Conservation (phyloP, 2,797 vertebrate genomes). For the Malacoctenus gilli region DNA sequence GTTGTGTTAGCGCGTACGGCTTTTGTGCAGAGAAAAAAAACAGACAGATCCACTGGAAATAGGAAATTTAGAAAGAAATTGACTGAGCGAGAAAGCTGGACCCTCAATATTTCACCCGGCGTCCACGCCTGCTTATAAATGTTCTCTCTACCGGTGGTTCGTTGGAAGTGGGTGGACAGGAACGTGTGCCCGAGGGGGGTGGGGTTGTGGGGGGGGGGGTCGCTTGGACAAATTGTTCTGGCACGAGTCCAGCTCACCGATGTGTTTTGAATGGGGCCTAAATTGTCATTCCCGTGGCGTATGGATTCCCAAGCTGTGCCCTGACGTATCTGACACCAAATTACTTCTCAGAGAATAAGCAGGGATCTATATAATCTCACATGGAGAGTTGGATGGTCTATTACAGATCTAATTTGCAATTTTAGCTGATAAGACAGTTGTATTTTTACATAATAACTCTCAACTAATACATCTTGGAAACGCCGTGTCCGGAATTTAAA, state of each 20-base stretch:
- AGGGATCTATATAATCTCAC: not conserved
- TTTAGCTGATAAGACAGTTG: slow-evolving; percentile 1
- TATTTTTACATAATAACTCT: not conserved
- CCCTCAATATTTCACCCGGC: too few relatives aligned
- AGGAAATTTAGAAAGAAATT: too few relatives aligned
- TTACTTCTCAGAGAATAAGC: slow-evolving; percentile 4
- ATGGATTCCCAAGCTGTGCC: not conserved
- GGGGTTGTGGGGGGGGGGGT: too few relatives aligned
- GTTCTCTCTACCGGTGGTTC: too few relatives aligned
- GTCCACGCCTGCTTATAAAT: too few relatives aligned
- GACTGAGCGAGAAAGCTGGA: too few relatives aligned
- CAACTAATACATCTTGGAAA: not conserved
- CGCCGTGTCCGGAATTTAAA: slow-evolving; percentile 2
- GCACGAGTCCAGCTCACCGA: not conserved
- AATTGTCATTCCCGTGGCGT: not conserved
- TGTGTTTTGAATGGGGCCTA: not conserved
- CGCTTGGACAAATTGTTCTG: not conserved
- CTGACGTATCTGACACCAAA: slow-evolving; percentile 6
- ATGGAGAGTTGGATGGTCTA: not conserved
- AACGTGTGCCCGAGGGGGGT: too few relatives aligned
- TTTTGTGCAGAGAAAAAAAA: too few relatives aligned
- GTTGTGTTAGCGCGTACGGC: too few relatives aligned
- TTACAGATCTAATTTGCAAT: slow-evolving; percentile 7
- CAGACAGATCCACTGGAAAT: too few relatives aligned
- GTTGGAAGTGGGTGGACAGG: too few relatives aligned